A percentile compares a stretch with the other conserved stretches of the same genome.
phyloP scores from a whole-genome alignment of 2,888 invertebrate genomes.

The Priocnemis perturbator region DNA sequence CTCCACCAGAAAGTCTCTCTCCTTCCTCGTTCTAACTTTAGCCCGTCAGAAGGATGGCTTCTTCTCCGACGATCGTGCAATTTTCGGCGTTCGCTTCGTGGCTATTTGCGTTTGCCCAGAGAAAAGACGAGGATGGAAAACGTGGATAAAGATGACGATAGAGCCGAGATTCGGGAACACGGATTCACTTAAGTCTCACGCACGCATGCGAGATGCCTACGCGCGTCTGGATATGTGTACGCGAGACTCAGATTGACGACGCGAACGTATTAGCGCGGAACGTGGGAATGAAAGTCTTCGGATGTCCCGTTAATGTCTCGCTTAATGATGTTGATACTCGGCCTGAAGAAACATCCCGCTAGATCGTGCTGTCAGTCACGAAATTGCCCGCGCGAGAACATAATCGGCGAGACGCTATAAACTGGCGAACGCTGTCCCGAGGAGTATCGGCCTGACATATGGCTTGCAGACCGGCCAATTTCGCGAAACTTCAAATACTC shows the following conservation, averaged over 20 bases:
- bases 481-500: too few relatives aligned
- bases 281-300: conserved; percentile 33
- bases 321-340: conserved; percentile 3
- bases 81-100: conserved; percentile 42
- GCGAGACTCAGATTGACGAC: too few relatives aligned
- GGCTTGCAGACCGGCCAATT: too few relatives aligned
- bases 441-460: too few relatives aligned
- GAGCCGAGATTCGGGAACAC: conserved; percentile 10
- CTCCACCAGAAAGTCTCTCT: conserved; percentile 34
- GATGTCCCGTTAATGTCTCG: neutral
- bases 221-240: too few relatives aligned
- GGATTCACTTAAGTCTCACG: too few relatives aligned
- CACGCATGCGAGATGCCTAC: too few relatives aligned
- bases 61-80: conserved; percentile 48
- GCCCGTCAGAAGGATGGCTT: conserved; percentile 55
- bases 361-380: too few relatives aligned
- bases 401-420: too few relatives aligned
- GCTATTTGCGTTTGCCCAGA: conserved; percentile 57
- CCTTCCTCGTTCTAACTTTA: conserved; percentile 70
- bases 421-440: too few relatives aligned
- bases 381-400: too few relatives aligned
- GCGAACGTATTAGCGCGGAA: conserved; percentile 1
- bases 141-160: conserved; percentile 52
- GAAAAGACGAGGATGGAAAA: conserved; percentile 35
- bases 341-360: neutral